Conservation (phyloP, 1,140 invertebrate species). For the Dendroctonus ponderosae region DNA sequence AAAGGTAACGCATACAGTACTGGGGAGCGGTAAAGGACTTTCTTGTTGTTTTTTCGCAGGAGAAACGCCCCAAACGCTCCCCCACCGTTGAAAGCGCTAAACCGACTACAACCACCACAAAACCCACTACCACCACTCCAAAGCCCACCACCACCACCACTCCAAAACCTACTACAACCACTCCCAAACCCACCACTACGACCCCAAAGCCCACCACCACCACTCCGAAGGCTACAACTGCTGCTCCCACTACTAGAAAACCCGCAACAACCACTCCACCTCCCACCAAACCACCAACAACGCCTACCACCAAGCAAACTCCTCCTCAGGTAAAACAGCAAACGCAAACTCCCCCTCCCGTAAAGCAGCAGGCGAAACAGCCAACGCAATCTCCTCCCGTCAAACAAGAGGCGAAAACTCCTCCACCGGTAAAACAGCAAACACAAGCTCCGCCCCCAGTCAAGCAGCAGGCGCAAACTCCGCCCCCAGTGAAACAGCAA, state of each 20-base stretch:
- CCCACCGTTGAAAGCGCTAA: slow-evolving; percentile 26
- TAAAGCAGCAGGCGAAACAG: slow-evolving; percentile 12
- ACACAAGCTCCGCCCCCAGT: slow-evolving; percentile 9
- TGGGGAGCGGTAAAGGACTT: too few relatives aligned
- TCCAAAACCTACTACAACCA: slow-evolving; percentile 31
- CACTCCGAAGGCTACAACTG: slow-evolving; percentile 30
- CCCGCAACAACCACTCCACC: slow-evolving; percentile 40
- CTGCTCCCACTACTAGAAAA: slow-evolving; percentile 30
- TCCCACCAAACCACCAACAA: slow-evolving; percentile 39
- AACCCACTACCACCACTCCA: slow-evolving; percentile 37
- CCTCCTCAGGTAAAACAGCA: slow-evolving; percentile 21
- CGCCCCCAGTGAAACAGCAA: too few relatives aligned
- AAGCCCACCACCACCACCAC: slow-evolving; percentile 24
- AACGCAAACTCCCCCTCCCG: slow-evolving; percentile 25
- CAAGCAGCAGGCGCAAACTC: not conserved
- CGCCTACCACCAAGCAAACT: slow-evolving; percentile 24
- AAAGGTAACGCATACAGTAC: too few relatives aligned
- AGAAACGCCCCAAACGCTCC: slow-evolving; percentile 13
- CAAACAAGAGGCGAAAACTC: slow-evolving; percentile 4
- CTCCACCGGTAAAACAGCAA: not conserved
- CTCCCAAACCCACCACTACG: slow-evolving; percentile 31
- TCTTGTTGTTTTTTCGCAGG: slow-evolving; percentile 2
- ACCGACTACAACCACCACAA: slow-evolving; percentile 23
- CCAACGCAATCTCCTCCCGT: slow-evolving; percentile 22
- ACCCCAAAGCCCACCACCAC: slow-evolving; percentile 26